Percentiles rank a stretch among this genome's conserved stretches.
phyloP scores from a whole-genome alignment of 1,140 invertebrate genomes.

The Bombus confusus region DNA sequence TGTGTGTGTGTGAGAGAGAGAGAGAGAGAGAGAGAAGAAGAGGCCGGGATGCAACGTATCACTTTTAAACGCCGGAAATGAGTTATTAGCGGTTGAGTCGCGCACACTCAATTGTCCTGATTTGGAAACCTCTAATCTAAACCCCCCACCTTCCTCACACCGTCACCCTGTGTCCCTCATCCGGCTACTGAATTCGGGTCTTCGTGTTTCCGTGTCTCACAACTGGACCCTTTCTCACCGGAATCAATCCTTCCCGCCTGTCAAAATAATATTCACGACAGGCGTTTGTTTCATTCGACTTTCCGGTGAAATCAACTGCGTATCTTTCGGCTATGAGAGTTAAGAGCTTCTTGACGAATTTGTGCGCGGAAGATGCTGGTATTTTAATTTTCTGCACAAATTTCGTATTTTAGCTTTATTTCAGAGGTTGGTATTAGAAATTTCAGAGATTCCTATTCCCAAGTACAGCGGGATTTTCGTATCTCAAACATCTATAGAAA shows the following conservation, averaged over 20 bases:
- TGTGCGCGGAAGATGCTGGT: too few species aligned
- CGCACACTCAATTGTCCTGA: constrained; percentile 66
- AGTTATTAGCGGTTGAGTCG: constrained; percentile 62
- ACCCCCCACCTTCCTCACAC: background rate
- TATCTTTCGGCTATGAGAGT: too few species aligned
- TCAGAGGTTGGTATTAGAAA: too few species aligned
- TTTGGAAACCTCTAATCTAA: constrained; percentile 66
- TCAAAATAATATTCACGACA: background rate
- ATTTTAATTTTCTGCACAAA: too few species aligned
- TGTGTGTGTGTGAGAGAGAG: too few species aligned
- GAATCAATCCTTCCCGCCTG: constrained; percentile 16
- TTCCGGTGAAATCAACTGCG: background rate
- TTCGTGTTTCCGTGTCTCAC: constrained; percentile 45
- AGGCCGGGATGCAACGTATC: constrained; percentile 54
- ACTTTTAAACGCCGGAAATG: constrained; percentile 65
- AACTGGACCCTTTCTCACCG: background rate
- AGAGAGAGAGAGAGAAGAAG: background rate
- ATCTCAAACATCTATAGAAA: too few species aligned
- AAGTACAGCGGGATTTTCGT: too few species aligned
- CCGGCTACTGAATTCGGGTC: constrained; percentile 53
- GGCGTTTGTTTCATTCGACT: background rate
- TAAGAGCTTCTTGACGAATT: too few species aligned
- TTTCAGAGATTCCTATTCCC: too few species aligned
- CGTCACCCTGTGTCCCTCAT: constrained; percentile 5
- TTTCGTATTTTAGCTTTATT: too few species aligned